These are phyloP conservation scores for Halcyon malimbica DNA, from an alignment of 2,113 vertebrate genomes.

Conservation along the genomic window DNA sequence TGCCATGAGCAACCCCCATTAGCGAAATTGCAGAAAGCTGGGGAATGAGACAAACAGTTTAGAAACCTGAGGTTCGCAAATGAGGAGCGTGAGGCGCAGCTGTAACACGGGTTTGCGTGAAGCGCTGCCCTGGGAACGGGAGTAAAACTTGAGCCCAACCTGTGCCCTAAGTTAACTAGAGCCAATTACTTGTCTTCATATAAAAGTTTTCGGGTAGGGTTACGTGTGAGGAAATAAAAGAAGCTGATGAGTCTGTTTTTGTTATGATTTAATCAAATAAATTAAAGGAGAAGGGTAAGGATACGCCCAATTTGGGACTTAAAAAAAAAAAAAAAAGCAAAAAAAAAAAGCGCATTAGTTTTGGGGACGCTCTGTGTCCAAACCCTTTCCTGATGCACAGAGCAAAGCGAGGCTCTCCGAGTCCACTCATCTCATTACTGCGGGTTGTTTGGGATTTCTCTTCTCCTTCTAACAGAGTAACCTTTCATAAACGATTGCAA, in stretches of 20 bases:
- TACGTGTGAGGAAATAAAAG: neutral
- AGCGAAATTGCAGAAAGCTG: neutral
- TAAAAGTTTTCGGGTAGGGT: conserved; percentile 11
- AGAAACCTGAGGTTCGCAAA: neutral
- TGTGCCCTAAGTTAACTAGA: neutral
- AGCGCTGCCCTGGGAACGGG: neutral
- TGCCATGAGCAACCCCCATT: neutral
- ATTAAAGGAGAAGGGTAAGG: conserved; percentile 48
- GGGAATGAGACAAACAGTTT: neutral
- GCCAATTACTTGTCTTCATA: neutral
- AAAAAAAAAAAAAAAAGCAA: neutral
- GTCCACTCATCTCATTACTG: conserved; percentile 12
- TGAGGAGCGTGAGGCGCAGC: neutral
- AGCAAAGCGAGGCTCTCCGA: neutral
- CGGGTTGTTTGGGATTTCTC: conserved; percentile 16
- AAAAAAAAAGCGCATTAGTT: neutral
- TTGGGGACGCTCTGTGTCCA: neutral
- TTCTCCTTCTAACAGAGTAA: neutral
- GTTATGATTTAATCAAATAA: conserved; percentile 65
- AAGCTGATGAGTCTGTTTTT: conserved; percentile 16
- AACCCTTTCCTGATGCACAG: neutral
- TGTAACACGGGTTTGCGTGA: neutral
- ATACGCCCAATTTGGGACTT: conserved; percentile 36
- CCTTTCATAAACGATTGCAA: neutral
- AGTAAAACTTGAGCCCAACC: neutral